phyloP scores from a whole-genome alignment of 2,113 vertebrate species.

The Urocynchramus pylzowi region DNA sequence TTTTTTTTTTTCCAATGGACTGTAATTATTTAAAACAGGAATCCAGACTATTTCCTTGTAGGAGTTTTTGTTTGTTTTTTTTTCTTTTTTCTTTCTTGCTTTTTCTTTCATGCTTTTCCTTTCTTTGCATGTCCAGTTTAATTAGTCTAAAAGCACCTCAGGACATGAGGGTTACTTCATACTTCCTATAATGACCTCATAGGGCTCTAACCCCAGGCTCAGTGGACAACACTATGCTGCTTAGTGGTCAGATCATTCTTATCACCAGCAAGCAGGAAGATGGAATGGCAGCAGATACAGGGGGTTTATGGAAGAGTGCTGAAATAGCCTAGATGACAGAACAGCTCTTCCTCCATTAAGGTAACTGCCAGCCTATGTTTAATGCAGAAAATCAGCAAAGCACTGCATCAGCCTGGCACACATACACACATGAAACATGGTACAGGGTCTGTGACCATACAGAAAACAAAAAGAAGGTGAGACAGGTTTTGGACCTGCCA shows the following conservation, averaged over 20 bases:
- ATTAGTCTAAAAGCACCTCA: background rate
- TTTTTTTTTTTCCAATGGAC: background rate
- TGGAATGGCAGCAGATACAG: background rate
- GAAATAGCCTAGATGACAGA: background rate
- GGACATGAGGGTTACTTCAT: background rate
- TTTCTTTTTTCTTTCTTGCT: background rate
- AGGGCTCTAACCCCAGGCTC: background rate
- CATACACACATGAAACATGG: background rate
- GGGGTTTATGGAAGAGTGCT: background rate
- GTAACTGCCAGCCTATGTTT: background rate
- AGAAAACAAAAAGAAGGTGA: background rate
- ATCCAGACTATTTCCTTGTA: background rate
- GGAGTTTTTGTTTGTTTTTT: background rate
- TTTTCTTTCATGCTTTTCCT: background rate
- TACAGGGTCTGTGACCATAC: background rate
- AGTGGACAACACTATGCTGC: background rate
- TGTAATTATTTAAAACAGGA: background rate
- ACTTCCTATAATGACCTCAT: background rate
- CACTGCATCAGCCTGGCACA: background rate
- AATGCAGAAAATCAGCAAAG: constrained; percentile 1
- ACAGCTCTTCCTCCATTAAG: background rate
- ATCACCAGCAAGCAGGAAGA: background rate
- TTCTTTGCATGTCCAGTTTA: background rate
- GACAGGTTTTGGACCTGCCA: background rate
- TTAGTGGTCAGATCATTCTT: background rate